Evolutionary conservation across 2,797 vertebrate genomes (phyloP), one percentile per base, ranked within the genome.

Genomic region (Cossypha niveicapilla): DNA sequence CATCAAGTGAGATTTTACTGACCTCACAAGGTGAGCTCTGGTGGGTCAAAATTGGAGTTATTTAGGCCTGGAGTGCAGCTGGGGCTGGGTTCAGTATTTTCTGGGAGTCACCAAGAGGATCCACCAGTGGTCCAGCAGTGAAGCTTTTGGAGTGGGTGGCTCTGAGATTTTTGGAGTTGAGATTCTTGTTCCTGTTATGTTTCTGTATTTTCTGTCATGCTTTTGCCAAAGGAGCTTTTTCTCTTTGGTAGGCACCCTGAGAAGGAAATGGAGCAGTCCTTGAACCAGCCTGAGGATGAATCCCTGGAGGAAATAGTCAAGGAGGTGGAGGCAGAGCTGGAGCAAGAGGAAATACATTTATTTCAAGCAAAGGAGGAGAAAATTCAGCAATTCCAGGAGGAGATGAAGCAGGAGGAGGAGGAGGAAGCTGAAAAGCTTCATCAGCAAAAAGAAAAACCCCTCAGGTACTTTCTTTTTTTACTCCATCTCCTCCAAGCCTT

Each of bases 361-460:
- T 72, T 95, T 80, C 76, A 92, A 70, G 86, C 94, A 48, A 57
- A 88, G 47, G 4, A 91, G 67, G 61, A 78, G 66, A 88, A 96
- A 51, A 71, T 86, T 77, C 84, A 83, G 92, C 84, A 85, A 54
- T 94, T 98, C 25, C 79, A 50, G 86, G 97, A 98, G 88, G 89
- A 97, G 84, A 95, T 98, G 90, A 96, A 65, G 93, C 96, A 51
- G 34, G 79, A 98, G 96, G 57, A 98, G 96, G 57, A 98, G 91
- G 93, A 96, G 53, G 97, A 96, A 93, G 76, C 71, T 42, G 63
- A 70, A 73, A 84, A 63, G 76, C 96, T 98, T 75, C 91, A 35
- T 89, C 93, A 96, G 93, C 98, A 98, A 83, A 98, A 98, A 5
- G 96, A 98, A 44, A 87, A 98, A 75, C 96, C 96, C 89, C 95